These are phyloP conservation scores for Frankliniella intonsa DNA, from an alignment of 2,888 invertebrate species.

Conservation along the genomic window DNA sequence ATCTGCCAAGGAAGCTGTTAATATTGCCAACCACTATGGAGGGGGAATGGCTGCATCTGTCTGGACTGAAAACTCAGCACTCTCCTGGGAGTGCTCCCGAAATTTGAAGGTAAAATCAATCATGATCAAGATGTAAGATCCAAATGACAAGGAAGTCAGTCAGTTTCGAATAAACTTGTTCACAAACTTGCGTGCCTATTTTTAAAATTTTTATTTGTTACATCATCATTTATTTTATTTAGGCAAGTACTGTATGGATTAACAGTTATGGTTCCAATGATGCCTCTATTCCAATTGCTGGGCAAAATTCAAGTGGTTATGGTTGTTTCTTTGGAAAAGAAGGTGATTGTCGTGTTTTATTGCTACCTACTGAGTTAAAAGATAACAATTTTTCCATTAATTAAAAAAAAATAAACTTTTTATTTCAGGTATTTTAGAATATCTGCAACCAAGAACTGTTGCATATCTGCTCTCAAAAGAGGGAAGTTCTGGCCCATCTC, in stretches of 20 bases:
- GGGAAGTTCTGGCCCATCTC: neutral
- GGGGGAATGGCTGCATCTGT: conserved; percentile 52
- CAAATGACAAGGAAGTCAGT: too few relatives aligned
- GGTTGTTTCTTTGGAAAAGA: conserved; percentile 50
- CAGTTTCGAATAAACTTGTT: neutral
- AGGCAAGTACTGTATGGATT: conserved; percentile 54
- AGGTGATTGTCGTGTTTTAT: conserved; percentile 40
- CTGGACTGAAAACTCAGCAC: conserved; percentile 54
- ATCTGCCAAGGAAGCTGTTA: conserved; percentile 54
- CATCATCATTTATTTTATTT: conserved; percentile 10
- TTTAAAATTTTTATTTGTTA: neutral
- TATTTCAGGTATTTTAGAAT: neutral
- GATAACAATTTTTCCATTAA: neutral
- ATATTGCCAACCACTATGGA: conserved; percentile 52
- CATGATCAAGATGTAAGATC: too few relatives aligned
- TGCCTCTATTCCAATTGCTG: conserved; percentile 50
- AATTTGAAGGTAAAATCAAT: conserved; percentile 46
- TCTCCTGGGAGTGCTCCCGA: conserved; percentile 52
- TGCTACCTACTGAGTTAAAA: neutral
- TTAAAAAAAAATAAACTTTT: neutral
- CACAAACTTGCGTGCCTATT: neutral
- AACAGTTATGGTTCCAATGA: conserved; percentile 52
- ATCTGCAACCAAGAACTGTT: neutral
- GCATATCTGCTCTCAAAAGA: neutral
- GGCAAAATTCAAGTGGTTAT: conserved; percentile 51